A percentile compares a stretch with the other conserved stretches of the same genome.
Evolutionary conservation across 2,797 vertebrate genomes (phyloP).

Genomic region (Iguana delicatissima): DNA sequence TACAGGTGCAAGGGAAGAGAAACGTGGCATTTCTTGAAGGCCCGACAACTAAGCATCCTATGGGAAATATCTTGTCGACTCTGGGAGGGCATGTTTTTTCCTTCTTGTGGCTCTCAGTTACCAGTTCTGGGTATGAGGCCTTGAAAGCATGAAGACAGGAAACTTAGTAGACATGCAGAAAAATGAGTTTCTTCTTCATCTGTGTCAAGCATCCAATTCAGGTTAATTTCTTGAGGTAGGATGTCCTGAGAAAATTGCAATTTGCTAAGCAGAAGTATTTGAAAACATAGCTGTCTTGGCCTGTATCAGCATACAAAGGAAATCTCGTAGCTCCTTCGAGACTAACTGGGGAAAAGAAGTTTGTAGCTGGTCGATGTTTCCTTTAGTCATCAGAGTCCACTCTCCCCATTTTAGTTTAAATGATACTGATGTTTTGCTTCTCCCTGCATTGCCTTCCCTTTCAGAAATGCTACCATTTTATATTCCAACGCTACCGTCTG

Average conservation of each 20-base stretch:
- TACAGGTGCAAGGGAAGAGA: not conserved
- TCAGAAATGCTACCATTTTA: constrained; percentile 98
- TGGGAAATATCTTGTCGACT: not conserved
- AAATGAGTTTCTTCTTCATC: too few relatives aligned
- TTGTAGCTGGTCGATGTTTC: too few relatives aligned
- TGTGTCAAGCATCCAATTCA: too few relatives aligned
- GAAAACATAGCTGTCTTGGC: too few relatives aligned
- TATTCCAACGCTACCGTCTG: constrained; percentile 95
- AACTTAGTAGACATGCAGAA: not conserved
- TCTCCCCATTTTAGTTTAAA: constrained; percentile 27
- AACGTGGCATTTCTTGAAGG: not conserved
- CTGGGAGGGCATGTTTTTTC: not conserved
- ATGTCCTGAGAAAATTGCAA: not conserved
- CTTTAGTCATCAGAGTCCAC: not conserved
- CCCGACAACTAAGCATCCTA: not conserved
- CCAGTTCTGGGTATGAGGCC: not conserved
- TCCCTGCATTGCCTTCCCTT: constrained; percentile 15
- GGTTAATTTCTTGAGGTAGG: not conserved
- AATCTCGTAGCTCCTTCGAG: too few relatives aligned
- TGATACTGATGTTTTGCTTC: constrained; percentile 4
- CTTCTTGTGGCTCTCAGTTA: not conserved
- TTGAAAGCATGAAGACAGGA: not conserved
- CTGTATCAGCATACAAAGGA: too few relatives aligned
- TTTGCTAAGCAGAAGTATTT: too few relatives aligned
- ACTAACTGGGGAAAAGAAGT: too few relatives aligned